Conservation (phyloP, 2,113 vertebrate species). For the Phyllostomus discolor region DNA sequence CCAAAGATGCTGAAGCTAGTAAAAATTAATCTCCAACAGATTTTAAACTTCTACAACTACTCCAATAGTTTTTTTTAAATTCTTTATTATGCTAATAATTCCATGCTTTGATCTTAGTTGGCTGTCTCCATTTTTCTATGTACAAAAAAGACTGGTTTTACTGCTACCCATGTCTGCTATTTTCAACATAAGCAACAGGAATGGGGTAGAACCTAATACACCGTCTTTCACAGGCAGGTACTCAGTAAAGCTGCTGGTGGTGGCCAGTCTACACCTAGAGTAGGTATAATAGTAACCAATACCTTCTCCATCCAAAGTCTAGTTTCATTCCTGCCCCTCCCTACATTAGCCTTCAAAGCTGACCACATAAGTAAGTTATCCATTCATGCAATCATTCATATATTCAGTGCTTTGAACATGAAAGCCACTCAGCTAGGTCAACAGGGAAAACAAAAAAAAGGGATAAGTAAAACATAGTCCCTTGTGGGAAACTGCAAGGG, state of each 20-base stretch:
- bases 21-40: background rate
- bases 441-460: background rate
- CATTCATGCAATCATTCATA: background rate
- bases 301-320: background rate
- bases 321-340: background rate
- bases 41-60: background rate
- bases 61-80: background rate
- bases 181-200: background rate
- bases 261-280: background rate
- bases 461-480: background rate
- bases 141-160: background rate
- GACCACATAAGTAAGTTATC: background rate
- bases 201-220: background rate
- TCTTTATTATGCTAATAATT: background rate
- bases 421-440: background rate
- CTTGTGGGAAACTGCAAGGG: background rate
- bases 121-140: background rate
- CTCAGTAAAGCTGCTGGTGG: background rate
- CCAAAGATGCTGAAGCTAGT: background rate
- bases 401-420: background rate
- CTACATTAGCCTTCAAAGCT: background rate
- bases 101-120: background rate
- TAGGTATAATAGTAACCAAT: background rate
- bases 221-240: background rate
- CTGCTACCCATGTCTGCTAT: background rate